These are phyloP conservation scores for Cottus gobio DNA, from an alignment of 2,113 vertebrate species.

Conservation along the genomic window DNA sequence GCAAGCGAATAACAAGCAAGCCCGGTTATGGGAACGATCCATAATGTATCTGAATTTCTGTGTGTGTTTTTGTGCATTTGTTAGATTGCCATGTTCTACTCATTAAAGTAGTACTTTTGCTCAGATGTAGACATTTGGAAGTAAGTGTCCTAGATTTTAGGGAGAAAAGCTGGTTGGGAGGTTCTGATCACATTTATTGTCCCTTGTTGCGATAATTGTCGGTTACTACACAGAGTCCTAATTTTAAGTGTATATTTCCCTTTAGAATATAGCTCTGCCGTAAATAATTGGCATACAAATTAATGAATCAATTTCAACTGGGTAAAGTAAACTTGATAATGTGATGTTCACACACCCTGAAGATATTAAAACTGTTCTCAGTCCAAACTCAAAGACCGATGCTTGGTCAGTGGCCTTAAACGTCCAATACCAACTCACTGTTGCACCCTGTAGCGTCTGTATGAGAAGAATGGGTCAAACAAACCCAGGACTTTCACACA, in stretches of 20 bases:
- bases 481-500: neutral
- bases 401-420: neutral
- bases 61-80: constrained; percentile 25
- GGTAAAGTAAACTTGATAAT: neutral
- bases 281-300: neutral
- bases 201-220: neutral
- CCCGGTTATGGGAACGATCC: constrained; percentile 76
- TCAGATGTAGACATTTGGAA: constrained; percentile 6
- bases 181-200: neutral
- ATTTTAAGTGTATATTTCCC: neutral
- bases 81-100: constrained; percentile 13
- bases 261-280: neutral
- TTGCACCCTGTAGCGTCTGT: neutral
- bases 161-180: constrained; percentile 1
- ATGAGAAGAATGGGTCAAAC: neutral
- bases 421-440: neutral
- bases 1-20: constrained; percentile 47
- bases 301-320: neutral
- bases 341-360: neutral
- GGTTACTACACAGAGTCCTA: neutral
- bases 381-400: neutral
- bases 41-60: constrained; percentile 56
- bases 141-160: neutral
- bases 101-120: constrained; percentile 29
- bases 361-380: neutral